phyloP scores from a whole-genome alignment of 2,113 vertebrate species.

The Aptenodytes forsteri region DNA sequence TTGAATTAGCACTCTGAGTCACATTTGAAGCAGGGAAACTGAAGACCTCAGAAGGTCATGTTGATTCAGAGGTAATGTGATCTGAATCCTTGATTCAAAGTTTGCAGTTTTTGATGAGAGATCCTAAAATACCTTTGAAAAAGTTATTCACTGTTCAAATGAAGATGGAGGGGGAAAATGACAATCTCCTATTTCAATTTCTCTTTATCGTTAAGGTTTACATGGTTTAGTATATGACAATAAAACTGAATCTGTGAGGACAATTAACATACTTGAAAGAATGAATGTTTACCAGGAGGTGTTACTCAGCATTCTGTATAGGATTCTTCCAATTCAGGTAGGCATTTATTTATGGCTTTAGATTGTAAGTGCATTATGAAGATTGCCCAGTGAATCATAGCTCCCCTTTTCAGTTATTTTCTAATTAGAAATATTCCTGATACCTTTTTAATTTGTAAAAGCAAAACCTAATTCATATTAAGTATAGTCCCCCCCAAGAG shows the following conservation, averaged over 20 bases:
- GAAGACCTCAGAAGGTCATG: conserved; percentile 20
- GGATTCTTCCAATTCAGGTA: conserved; percentile 91
- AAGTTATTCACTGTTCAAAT: conserved; percentile 61
- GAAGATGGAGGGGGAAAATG: conserved; percentile 45
- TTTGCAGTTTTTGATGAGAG: conserved; percentile 16
- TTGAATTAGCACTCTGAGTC: conserved; percentile 18
- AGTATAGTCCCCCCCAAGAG: neutral
- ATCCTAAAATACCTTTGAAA: conserved; percentile 62
- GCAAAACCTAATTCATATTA: neutral
- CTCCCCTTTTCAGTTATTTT: neutral
- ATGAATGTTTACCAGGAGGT: conserved; percentile 99
- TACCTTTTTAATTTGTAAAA: conserved; percentile 30
- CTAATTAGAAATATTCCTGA: conserved; percentile 19
- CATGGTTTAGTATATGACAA: conserved; percentile 93
- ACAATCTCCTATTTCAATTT: conserved; percentile 63
- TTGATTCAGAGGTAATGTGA: conserved; percentile 6
- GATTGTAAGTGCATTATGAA: conserved; percentile 24
- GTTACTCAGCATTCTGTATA: conserved; percentile 90
- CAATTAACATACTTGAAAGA: conserved; percentile 95
- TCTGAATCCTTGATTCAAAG: conserved; percentile 26
- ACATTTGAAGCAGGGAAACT: neutral
- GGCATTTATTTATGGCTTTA: conserved; percentile 52
- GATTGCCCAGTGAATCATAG: conserved; percentile 8
- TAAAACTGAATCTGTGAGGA: conserved; percentile 95
- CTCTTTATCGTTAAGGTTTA: conserved; percentile 83